phyloP scores from a whole-genome alignment of 2,888 invertebrate species.

The Acrocyrtus sp. region DNA sequence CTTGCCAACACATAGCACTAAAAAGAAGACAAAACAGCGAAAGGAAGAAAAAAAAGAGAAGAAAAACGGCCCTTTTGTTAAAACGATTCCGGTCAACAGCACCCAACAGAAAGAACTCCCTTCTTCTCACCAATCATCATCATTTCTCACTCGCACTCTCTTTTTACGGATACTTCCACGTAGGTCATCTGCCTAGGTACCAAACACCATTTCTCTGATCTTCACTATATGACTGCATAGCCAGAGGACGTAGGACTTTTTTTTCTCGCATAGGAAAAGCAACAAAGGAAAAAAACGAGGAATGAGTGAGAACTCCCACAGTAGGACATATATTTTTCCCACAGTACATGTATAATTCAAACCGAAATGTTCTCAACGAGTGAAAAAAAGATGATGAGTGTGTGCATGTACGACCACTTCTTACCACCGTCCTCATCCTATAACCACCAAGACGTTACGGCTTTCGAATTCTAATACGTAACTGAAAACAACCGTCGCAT shows the following conservation, averaged over 20 bases:
- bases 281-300: slow-evolving; percentile 15
- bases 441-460: not conserved
- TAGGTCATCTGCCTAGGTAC: not conserved
- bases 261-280: slow-evolving; percentile 7
- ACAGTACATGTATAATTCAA: slow-evolving; percentile 43
- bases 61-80: slow-evolving; percentile 11
- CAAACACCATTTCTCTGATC: slow-evolving; percentile 1
- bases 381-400: too few relatives aligned
- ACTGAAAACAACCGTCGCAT: not conserved
- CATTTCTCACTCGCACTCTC: too few relatives aligned
- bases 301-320: slow-evolving; percentile 45
- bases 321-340: slow-evolving; percentile 43
- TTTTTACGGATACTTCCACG: too few relatives aligned
- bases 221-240: too few relatives aligned
- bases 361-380: slow-evolving; percentile 26
- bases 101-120: slow-evolving; percentile 9
- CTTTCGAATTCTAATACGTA: slow-evolving; percentile 8
- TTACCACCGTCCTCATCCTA: too few relatives aligned
- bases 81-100: slow-evolving; percentile 38
- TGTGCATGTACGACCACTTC: too few relatives aligned
- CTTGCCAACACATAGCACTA: too few relatives aligned
- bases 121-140: too few relatives aligned
- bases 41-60: too few relatives aligned
- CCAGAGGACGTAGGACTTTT: not conserved
- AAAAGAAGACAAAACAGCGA: too few relatives aligned